Evolutionary conservation across 1,140 invertebrate genomes (phyloP).

Genomic region (Antheraea mylitta): DNA sequence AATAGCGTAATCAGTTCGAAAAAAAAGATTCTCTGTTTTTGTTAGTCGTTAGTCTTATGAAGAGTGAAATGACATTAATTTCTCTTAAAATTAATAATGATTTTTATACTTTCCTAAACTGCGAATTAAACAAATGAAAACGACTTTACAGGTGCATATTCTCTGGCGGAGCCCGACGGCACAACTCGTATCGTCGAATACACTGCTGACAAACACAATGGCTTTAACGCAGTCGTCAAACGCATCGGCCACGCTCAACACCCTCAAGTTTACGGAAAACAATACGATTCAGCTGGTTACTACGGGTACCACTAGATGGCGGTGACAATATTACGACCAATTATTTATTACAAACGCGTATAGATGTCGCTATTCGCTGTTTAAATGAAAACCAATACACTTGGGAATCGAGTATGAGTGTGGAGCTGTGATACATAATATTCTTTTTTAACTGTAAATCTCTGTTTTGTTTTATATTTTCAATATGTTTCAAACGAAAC

Average conservation of each 20-base stretch:
- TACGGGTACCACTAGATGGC: slow-evolving; percentile 65
- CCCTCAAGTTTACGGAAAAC: slow-evolving; percentile 59
- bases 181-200: slow-evolving; percentile 80
- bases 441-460: neutral
- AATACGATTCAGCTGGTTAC: slow-evolving; percentile 43
- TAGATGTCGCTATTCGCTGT: slow-evolving; percentile 32
- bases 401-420: neutral
- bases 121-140: neutral
- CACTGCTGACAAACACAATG: slow-evolving; percentile 75
- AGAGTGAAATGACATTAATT: no score
- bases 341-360: slow-evolving; percentile 11
- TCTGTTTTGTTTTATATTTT: neutral
- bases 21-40: no score
- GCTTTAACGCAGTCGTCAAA: slow-evolving; percentile 79
- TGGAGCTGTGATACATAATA: slow-evolving; percentile 32
- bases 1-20: no score
- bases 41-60: no score
- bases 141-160: slow-evolving; percentile 71
- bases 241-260: slow-evolving; percentile 76
- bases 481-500: neutral
- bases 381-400: slow-evolving; percentile 8
- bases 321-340: slow-evolving; percentile 12
- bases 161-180: slow-evolving; percentile 80
- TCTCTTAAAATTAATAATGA: no score
- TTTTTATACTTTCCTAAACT: no score